Conservation (phyloP, 2,113 vertebrate species). For the Dermatemys mawii region DNA sequence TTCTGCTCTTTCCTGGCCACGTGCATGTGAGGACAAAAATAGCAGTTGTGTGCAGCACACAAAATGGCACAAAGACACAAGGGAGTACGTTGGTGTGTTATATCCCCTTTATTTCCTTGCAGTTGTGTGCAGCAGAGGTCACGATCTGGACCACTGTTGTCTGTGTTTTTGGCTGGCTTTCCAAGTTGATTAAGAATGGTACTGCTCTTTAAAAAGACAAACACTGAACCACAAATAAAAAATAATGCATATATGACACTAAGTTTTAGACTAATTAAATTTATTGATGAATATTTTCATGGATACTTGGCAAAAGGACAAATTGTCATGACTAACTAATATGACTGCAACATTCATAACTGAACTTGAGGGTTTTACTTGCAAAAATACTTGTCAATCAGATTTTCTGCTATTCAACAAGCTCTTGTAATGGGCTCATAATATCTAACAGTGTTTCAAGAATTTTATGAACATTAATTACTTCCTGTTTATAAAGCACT, state of each 20-base stretch:
- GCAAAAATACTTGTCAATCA: background rate
- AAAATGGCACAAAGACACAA: background rate
- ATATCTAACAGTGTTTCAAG: background rate
- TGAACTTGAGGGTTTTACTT: background rate
- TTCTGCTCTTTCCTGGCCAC: background rate
- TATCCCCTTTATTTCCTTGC: background rate
- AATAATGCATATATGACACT: background rate
- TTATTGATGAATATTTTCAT: background rate
- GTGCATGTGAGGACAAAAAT: background rate
- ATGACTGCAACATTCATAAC: background rate
- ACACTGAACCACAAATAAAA: background rate
- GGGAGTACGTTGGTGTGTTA: background rate
- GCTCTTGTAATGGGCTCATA: background rate
- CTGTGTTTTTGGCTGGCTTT: background rate
- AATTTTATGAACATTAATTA: background rate
- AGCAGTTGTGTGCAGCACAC: background rate
- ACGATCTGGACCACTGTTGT: background rate
- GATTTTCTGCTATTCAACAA: background rate
- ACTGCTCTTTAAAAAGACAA: background rate
- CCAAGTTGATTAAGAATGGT: background rate
- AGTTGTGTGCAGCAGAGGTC: background rate
- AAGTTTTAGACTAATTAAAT: background rate
- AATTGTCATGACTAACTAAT: background rate
- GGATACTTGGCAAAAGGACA: background rate
- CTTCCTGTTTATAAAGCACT: background rate